Base-by-base conservation (phyloP, 2,113 vertebrate species). In the Hipposideros armiger region DNA sequence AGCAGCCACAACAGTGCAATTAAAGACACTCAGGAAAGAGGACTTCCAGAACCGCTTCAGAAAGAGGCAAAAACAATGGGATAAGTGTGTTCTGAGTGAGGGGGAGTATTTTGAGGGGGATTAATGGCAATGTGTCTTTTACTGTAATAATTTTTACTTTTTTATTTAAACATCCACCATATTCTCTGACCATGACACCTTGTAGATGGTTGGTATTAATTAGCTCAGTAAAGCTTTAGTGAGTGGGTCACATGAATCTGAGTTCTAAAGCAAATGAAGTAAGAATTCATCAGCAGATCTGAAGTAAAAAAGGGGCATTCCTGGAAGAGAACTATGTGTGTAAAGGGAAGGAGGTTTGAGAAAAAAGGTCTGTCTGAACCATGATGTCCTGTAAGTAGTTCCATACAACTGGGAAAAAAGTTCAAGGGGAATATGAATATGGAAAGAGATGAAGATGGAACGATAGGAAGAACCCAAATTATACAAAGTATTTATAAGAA, bases 391-490 rank as follows among this genome's bases (percentile, higher is more conserved):
- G 28, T 50, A 62, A 40, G 58, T 2, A 66, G 6, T 52, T 87
- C 45, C 6, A 58, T 14, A 30, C 9, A 54, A 19, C 10, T 81
- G 52, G 54, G 16, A 30, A 81, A 50, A 84, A 73, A 83, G 30
- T 52, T 92, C 52, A 96, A 69, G 9, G 17, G n/a, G 11, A 90
- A 45, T 56, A 93, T 42, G 26, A 90, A 45, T 56, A 93, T 42
- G 26, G 47, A 70, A 42, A 93, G 40, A 76, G 36, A 85, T n/a
- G 24, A 91, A 90, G 45, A 78, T 15, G 10, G 7, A 92, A 64
- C 86, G 19, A 81, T 1, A 73, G 36, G 24, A 73, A 81, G n/a
- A 60, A 81, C 4, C 6, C n/a, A 85, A 24, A 50, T 24, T 5
- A 56, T 30, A 85, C 1, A 82, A 45, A 85, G 26, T n/a, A 58